Evolutionary conservation across 1,140 invertebrate genomes (phyloP).

Genomic region (Drosophila seguyi): DNA sequence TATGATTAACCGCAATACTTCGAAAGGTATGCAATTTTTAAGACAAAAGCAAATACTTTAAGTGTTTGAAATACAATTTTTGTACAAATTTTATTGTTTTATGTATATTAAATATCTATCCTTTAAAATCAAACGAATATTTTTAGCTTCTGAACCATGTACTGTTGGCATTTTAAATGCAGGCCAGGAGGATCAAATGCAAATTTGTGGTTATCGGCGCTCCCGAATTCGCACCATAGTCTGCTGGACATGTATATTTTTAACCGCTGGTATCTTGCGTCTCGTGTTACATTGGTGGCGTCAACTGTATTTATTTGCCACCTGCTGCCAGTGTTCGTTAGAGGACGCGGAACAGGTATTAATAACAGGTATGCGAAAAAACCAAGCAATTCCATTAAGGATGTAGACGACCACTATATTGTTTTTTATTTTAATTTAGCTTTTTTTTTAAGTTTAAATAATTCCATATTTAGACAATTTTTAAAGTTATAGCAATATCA

Average conservation of each 20-base stretch:
- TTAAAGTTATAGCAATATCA: no score
- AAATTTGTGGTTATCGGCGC: slow-evolving; percentile 88
- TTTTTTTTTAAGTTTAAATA: no score
- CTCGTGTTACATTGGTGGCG: slow-evolving; percentile 96
- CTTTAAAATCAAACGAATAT: neutral
- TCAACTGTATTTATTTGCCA: slow-evolving; percentile 90
- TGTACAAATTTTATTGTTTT: neutral
- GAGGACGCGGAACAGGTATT: slow-evolving; percentile 91
- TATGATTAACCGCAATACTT: slow-evolving; percentile 46
- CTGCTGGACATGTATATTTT: slow-evolving; percentile 88
- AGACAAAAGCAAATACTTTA: neutral
- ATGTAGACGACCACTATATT: no score
- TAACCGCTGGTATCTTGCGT: slow-evolving; percentile 91
- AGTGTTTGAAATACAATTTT: no score
- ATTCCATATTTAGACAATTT: no score
- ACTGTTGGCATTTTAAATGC: slow-evolving; percentile 86
- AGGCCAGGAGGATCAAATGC: slow-evolving; percentile 90
- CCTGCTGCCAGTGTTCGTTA: slow-evolving; percentile 89
- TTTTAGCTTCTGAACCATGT: slow-evolving; percentile 68
- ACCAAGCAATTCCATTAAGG: neutral
- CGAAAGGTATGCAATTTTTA: slow-evolving; percentile 53
- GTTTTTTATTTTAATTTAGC: no score
- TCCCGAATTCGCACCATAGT: slow-evolving; percentile 86
- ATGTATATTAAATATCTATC: neutral
- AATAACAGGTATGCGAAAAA: slow-evolving; percentile 86